Base-by-base conservation (phyloP, 2,888 invertebrate species). In the Halictus ligatus region DNA sequence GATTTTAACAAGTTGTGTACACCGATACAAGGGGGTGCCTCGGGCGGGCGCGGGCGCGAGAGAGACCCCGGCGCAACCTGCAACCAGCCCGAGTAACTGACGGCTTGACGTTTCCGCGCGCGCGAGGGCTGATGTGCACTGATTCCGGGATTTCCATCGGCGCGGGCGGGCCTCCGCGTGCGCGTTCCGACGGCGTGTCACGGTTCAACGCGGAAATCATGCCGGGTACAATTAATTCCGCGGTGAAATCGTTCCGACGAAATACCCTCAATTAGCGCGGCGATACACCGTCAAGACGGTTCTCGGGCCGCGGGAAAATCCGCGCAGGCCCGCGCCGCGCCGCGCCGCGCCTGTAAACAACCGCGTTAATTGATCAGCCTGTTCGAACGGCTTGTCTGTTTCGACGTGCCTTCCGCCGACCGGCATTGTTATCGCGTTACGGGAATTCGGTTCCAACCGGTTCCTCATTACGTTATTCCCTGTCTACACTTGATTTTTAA, bases 1-100 rank as follows among this genome's bases (percentile, higher is more conserved):
- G 87, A 86, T 84, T 88, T 81, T 84, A 86, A 88, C 87, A 81
- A 87, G 80, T 88, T 84, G 86, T 75, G 83, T 80, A 86, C 77
- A 84, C 79, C 75, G 58, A 88, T 78, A 80, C 64, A 35, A 35
- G 64, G 12, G 58, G 25, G 58, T 18, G 54, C 54, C 75, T 58
- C 77, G 69, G 72, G 74, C 48, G 54, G 18, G 67, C 58, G 69
- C n/a, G n/a, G n/a, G n/a, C n/a, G n/a, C n/a, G n/a, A n/a, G n/a
- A n/a, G n/a, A 64, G 29, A 64, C 64, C 64, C 18, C 25, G 60
- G 60, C 25, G 60, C 60, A 64, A 64, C 60, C 60, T 29, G 74
- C 40, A 75, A 13, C 48, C 25, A 29, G 35, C 73, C 60, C 79
- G n/a, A n/a, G 77, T 81, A 85, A 85, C 85, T 88, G 87, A 88